Evolutionary conservation across 2,888 invertebrate species (phyloP).

Genomic region (Philonicus albiceps): DNA sequence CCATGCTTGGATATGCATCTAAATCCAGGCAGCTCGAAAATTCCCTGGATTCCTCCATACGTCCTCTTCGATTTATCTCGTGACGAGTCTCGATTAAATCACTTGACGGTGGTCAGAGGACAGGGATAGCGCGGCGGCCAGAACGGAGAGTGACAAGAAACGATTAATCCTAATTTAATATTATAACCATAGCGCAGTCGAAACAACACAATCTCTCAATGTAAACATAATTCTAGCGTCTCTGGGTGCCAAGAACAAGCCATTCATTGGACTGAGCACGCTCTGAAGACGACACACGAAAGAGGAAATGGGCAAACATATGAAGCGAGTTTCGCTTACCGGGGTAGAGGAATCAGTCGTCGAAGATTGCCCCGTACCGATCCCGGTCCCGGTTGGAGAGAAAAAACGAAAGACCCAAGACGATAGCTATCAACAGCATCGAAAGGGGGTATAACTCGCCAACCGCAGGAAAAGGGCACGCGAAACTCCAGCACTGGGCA

Average conservation of each 20-base stretch:
- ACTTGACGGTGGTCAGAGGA: neutral
- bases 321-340: neutral
- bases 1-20: neutral
- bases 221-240: constrained; percentile 42
- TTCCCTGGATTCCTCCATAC: neutral
- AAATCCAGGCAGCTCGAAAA: neutral
- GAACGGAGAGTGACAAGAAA: constrained; percentile 41
- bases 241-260: constrained; percentile 42
- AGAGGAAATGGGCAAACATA: neutral
- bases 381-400: neutral
- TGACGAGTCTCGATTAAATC: constrained; percentile 32
- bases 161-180: constrained; percentile 46
- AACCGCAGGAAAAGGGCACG: constrained; percentile 19
- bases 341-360: neutral
- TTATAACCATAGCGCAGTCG: constrained; percentile 25
- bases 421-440: constrained; percentile 5
- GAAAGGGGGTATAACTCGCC: neutral
- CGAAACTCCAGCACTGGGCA: constrained; percentile 9
- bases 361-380: neutral
- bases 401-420: neutral
- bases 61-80: neutral
- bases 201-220: constrained; percentile 46
- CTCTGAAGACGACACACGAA: neutral
- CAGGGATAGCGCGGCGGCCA: neutral
- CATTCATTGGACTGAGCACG: constrained; percentile 20